phyloP scores from a whole-genome alignment of 2,888 invertebrate species.

The Gerris lacustris region DNA sequence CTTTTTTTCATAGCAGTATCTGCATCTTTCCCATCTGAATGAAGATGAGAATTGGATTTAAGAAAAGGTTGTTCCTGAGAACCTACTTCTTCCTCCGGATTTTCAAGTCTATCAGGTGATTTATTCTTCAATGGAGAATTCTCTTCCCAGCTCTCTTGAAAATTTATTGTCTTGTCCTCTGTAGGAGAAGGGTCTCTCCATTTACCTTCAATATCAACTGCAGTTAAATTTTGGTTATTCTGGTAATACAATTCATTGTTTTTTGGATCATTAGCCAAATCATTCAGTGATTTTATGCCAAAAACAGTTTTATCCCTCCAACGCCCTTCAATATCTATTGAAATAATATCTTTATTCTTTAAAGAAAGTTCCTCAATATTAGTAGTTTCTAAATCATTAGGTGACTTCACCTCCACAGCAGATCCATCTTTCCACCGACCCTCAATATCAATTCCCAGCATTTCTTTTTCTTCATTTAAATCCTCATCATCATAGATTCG shows the following conservation, averaged over 20 bases:
- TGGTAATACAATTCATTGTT: not conserved
- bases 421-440: not conserved
- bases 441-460: not conserved
- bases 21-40: too few relatives aligned
- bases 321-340: not conserved
- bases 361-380: too few relatives aligned
- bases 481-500: not conserved
- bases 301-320: not conserved
- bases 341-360: not conserved
- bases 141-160: constrained; percentile 11
- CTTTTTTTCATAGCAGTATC: too few relatives aligned
- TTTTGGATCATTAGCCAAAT: too few relatives aligned
- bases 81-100: too few relatives aligned
- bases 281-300: too few relatives aligned
- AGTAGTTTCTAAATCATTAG: too few relatives aligned
- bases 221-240: not conserved
- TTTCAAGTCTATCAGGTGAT: too few relatives aligned
- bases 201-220: constrained; percentile 2
- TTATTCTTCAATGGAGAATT: not conserved
- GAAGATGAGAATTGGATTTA: too few relatives aligned
- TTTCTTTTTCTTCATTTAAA: constrained; percentile 9
- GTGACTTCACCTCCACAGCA: too few relatives aligned
- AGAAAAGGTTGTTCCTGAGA: too few relatives aligned
- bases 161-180: constrained; percentile 8
- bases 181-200: not conserved